Conservation (phyloP, 2,797 vertebrate species). For the Takifugu rubripes region DNA sequence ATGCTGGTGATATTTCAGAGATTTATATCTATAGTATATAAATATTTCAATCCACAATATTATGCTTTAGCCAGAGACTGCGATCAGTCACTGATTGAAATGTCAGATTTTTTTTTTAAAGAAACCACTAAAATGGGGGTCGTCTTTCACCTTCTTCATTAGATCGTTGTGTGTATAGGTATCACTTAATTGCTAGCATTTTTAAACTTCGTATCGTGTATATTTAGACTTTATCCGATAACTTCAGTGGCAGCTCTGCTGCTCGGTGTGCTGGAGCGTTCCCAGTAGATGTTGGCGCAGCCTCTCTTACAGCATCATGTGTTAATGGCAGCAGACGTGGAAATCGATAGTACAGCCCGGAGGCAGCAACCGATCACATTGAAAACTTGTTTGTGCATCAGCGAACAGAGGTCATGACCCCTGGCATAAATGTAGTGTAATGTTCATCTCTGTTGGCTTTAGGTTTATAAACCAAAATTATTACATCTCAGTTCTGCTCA, state of each 20-base stretch:
- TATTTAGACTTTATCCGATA: background rate
- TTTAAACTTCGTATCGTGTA: background rate
- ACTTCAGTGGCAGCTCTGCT: background rate
- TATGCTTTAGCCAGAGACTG: background rate
- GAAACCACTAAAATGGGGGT: background rate
- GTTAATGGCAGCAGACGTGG: conserved; percentile 38
- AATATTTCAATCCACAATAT: background rate
- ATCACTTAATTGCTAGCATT: background rate
- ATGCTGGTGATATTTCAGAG: conserved; percentile 19
- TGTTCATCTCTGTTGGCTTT: conserved; percentile 2
- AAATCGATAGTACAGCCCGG: conserved; percentile 48
- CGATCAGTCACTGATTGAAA: too few species aligned
- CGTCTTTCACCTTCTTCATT: background rate
- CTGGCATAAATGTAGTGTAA: conserved; percentile 14
- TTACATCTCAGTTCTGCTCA: too few species aligned
- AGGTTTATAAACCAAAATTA: background rate
- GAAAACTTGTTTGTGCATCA: too few species aligned
- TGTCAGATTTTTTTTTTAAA: background rate
- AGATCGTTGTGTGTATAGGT: background rate
- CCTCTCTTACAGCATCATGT: conserved; percentile 32
- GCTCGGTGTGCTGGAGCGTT: conserved; percentile 9
- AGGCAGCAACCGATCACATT: conserved; percentile 36
- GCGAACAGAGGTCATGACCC: conserved; percentile 26
- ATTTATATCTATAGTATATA: conserved; percentile 2
- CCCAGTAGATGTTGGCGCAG: conserved; percentile 22